phyloP scores from a whole-genome alignment of 2,113 vertebrate species.

The Takifugu flavidus region DNA sequence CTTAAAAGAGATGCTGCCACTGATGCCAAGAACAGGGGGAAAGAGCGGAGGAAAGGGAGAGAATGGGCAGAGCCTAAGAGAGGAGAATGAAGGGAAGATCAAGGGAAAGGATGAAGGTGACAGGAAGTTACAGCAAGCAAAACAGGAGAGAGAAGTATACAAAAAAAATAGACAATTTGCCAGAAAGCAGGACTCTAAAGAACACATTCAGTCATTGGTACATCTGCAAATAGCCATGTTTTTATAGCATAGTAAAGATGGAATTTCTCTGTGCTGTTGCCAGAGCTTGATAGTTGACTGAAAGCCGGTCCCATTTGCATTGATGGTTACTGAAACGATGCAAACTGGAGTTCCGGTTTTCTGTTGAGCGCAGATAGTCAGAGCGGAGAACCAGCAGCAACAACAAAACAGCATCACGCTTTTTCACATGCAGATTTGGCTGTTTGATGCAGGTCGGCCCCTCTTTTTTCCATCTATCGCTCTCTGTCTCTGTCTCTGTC shows the following conservation, averaged over 20 bases:
- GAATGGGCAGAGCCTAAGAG: conserved; percentile 23
- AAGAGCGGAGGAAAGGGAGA: conserved; percentile 43
- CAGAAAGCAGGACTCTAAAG: no score
- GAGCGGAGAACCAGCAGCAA: conserved; percentile 33
- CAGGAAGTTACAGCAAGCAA: conserved; percentile 23
- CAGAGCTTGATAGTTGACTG: no score
- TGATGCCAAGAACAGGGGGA: conserved; percentile 64
- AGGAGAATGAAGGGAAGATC: conserved; percentile 45
- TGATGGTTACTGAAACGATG: neutral
- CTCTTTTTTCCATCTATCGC: conserved; percentile 45
- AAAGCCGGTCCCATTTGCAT: no score
- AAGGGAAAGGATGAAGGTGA: conserved; percentile 31
- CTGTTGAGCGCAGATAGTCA: conserved; percentile 12
- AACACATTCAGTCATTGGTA: no score
- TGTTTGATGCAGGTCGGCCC: conserved; percentile 58
- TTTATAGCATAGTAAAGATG: no score
- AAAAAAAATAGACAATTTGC: no score
- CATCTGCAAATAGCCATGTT: no score
- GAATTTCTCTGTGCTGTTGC: no score
- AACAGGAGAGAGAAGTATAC: neutral
- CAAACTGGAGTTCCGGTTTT: neutral
- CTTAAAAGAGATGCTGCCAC: conserved; percentile 73
- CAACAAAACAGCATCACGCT: conserved; percentile 45
- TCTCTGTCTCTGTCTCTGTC: conserved; percentile 27
- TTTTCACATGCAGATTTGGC: conserved; percentile 58